These are phyloP conservation scores for Drosophila robusta DNA, from an alignment of 2,888 invertebrate species.

Conservation along the genomic window DNA sequence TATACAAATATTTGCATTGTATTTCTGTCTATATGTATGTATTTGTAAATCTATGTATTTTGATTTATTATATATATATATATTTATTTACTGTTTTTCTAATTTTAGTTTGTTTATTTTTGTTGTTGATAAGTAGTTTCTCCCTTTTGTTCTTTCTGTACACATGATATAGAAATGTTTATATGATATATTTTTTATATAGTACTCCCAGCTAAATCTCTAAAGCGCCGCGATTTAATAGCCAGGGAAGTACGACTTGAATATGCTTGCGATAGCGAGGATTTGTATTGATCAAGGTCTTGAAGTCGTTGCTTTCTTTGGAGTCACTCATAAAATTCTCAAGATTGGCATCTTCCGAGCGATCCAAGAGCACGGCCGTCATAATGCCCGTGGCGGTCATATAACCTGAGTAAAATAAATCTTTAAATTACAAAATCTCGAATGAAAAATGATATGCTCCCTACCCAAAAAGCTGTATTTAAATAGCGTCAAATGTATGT, in stretches of 20 bases:
- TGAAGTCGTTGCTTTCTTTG: constrained; percentile 58
- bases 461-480: constrained; percentile 69
- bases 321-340: constrained; percentile 56
- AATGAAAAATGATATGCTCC: not conserved
- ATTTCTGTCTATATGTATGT: not conserved
- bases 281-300: constrained; percentile 66
- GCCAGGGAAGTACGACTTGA: constrained; percentile 69
- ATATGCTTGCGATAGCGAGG: constrained; percentile 69
- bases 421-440: not conserved
- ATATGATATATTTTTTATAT: not conserved
- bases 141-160: too few relatives aligned
- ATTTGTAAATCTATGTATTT: too few relatives aligned
- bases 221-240: constrained; percentile 67
- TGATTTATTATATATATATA: not conserved
- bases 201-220: not conserved
- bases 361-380: constrained; percentile 61
- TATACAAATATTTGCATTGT: not conserved
- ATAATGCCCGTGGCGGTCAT: constrained; percentile 57
- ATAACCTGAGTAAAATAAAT: constrained; percentile 39
- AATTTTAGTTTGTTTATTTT: too few relatives aligned
- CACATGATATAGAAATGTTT: too few relatives aligned
- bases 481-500: constrained; percentile 67
- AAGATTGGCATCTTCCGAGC: constrained; percentile 46
- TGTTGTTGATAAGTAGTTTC: too few relatives aligned
- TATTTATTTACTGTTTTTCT: not conserved